These are phyloP conservation scores for Papilio demoleus DNA, from an alignment of 2,888 invertebrate species.

Conservation along the genomic window DNA sequence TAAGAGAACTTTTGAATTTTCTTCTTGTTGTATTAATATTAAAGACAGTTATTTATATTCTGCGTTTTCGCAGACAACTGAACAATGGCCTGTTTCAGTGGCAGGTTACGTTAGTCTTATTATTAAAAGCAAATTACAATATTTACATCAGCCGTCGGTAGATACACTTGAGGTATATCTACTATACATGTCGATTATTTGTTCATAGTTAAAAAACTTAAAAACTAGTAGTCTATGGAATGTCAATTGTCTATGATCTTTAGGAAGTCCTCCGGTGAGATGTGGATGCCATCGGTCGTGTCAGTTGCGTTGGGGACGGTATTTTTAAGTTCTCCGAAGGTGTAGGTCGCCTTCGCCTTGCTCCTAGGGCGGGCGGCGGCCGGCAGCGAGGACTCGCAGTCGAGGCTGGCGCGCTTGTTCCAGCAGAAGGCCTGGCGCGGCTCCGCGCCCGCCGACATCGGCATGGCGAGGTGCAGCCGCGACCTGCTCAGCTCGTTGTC, in stretches of 20 bases:
- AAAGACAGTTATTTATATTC: constrained; percentile 21
- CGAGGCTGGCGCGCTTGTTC: constrained; percentile 65
- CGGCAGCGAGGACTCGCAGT: constrained; percentile 61
- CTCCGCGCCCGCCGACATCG: constrained; percentile 80
- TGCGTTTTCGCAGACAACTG: constrained; percentile 51
- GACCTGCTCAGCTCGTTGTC: constrained; percentile 71
- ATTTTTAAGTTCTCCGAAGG: constrained; percentile 79
- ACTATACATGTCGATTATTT: constrained; percentile 69
- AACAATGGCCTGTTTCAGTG: constrained; percentile 81
- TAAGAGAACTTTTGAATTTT: constrained; percentile 17
- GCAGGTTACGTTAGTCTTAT: constrained; percentile 70
- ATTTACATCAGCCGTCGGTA: constrained; percentile 75
- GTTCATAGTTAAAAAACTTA: constrained; percentile 55
- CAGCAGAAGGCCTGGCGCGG: constrained; percentile 69
- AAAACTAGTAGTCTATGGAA: constrained; percentile 47
- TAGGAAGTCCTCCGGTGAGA: constrained; percentile 72
- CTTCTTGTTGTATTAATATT: constrained; percentile 17
- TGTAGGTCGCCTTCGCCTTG: constrained; percentile 63
- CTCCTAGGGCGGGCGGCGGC: constrained; percentile 45
- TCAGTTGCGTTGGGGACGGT: constrained; percentile 68
- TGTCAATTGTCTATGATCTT: constrained; percentile 71
- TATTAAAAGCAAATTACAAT: constrained; percentile 80
- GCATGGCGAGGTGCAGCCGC: constrained; percentile 71
- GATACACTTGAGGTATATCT: constrained; percentile 62
- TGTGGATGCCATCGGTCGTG: constrained; percentile 58